Conservation (phyloP, 2,888 invertebrate species). For the Monochamus alternatus region DNA sequence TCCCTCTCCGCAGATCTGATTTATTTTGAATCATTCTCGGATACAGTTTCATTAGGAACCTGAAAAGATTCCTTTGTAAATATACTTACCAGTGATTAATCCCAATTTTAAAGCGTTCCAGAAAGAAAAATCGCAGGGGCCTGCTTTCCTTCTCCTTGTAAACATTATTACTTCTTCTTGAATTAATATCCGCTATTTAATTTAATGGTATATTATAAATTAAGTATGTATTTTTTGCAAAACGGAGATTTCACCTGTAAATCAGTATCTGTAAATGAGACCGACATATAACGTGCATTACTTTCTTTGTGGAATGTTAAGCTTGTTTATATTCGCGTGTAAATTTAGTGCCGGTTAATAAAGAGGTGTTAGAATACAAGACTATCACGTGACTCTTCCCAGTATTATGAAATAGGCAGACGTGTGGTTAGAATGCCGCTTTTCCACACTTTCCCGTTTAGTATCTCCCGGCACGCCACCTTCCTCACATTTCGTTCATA, state of each 20-base stretch:
- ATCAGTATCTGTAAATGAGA: constrained; percentile 12
- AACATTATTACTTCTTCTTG: constrained; percentile 12
- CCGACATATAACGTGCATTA: constrained; percentile 39
- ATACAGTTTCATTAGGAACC: constrained; percentile 58
- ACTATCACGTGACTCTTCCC: constrained; percentile 57
- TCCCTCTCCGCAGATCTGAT: constrained; percentile 57
- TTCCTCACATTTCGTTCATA: background rate
- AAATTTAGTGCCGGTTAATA: constrained; percentile 48
- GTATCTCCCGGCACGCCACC: constrained; percentile 46
- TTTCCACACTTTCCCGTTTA: constrained; percentile 42
- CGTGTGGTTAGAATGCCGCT: constrained; percentile 35
- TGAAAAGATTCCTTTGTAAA: constrained; percentile 55
- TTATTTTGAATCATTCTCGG: constrained; percentile 62
- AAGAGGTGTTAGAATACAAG: constrained; percentile 57
- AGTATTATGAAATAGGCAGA: constrained; percentile 42
- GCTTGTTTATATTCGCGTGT: constrained; percentile 48
- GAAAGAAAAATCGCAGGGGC: constrained; percentile 39
- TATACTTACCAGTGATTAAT: constrained; percentile 53
- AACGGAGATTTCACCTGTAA: background rate
- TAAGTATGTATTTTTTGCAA: constrained; percentile 6
- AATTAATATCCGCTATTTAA: constrained; percentile 28
- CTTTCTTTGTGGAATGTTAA: constrained; percentile 41
- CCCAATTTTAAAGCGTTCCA: constrained; percentile 36
- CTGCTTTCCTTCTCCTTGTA: constrained; percentile 19
- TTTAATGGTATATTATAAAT: constrained; percentile 24